phyloP scores from a whole-genome alignment of 2,888 invertebrate species.

The Tinea pellionella region DNA sequence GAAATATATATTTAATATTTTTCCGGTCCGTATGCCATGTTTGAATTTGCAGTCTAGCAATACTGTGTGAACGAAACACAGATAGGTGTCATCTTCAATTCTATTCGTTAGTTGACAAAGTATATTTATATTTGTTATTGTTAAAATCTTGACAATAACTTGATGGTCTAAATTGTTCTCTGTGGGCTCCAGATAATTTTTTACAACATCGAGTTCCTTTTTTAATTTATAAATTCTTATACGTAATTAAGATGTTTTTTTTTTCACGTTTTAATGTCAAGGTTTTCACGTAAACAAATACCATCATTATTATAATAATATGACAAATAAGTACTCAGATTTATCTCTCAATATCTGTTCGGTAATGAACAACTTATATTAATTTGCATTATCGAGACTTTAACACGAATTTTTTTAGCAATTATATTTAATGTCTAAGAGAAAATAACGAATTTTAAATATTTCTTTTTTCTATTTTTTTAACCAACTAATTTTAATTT shows the following conservation, averaged over 20 bases:
- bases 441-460: slow-evolving; percentile 43
- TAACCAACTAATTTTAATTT: neutral
- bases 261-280: neutral
- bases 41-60: too few species aligned
- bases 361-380: neutral
- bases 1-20: too few species aligned
- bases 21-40: too few species aligned
- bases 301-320: neutral
- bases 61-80: too few species aligned
- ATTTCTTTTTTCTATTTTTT: slow-evolving; percentile 28
- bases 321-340: neutral
- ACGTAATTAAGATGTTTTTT: neutral
- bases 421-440: slow-evolving; percentile 25
- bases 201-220: neutral
- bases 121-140: neutral
- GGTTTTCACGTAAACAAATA: neutral
- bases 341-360: neutral
- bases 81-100: too few species aligned
- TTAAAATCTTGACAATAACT: neutral
- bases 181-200: neutral
- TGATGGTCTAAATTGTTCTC: neutral
- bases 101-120: too few species aligned
- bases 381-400: neutral
- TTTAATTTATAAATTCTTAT: neutral
- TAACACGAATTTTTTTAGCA: slow-evolving; percentile 18